Conservation (phyloP, 2,797 vertebrate species). For the Enteromius treurensis region DNA sequence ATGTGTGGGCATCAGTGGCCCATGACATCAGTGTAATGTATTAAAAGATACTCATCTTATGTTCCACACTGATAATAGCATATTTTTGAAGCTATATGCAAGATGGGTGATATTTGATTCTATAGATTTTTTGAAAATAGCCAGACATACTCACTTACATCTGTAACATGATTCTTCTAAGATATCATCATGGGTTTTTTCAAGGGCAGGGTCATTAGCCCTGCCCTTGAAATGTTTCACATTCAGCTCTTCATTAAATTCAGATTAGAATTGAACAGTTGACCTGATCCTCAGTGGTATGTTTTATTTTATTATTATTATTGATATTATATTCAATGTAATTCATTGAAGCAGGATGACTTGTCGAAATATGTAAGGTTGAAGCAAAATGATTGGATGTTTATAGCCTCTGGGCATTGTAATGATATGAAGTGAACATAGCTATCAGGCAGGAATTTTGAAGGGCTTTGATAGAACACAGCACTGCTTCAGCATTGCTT, state of each 20-base stretch:
- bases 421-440: slow-evolving; percentile 3
- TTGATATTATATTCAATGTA: neutral
- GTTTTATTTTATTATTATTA: neutral
- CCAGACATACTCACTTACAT: neutral
- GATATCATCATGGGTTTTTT: neutral
- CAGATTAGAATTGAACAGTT: neutral
- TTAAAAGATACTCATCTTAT: neutral
- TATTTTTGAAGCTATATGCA: neutral
- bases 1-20: neutral
- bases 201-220: neutral
- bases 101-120: slow-evolving; percentile 31
- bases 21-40: neutral
- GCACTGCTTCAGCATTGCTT: neutral
- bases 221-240: slow-evolving; percentile 6
- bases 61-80: neutral
- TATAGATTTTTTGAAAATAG: slow-evolving; percentile 37
- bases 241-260: slow-evolving; percentile 18
- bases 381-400: neutral
- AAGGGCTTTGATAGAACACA: slow-evolving; percentile 9
- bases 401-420: neutral
- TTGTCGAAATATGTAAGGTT: neutral
- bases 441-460: slow-evolving; percentile 1
- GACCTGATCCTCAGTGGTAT: neutral
- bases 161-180: slow-evolving; percentile 27
- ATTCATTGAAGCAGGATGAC: neutral